Percentiles rank a stretch among this genome's conserved stretches.
Evolutionary conservation across 1,140 invertebrate species (phyloP).

Genomic region (Theocolax elegans): DNA sequence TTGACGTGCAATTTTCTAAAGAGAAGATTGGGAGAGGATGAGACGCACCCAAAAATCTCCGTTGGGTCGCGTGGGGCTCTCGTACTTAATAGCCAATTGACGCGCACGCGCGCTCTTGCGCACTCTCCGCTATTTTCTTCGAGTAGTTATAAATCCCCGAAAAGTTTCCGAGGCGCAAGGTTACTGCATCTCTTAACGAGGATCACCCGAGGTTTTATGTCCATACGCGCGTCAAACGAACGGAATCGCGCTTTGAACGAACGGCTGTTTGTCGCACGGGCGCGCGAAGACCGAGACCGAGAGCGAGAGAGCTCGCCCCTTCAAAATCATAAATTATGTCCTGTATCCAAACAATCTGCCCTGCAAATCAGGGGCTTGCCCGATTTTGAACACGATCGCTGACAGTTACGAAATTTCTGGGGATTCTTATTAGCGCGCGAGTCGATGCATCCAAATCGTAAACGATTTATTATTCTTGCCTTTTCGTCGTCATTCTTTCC

Average conservation of each 20-base stretch:
- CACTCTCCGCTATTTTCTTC: conserved; percentile 11
- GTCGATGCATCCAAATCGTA: background rate
- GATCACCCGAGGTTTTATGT: conserved; percentile 3
- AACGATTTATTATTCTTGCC: conserved; percentile 23
- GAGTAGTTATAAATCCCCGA: conserved; percentile 26
- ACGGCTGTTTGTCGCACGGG: too few relatives aligned
- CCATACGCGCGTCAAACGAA: conserved; percentile 9
- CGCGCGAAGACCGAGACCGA: too few relatives aligned
- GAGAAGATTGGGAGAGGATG: too few relatives aligned
- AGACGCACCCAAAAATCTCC: too few relatives aligned
- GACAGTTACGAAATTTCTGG: conserved; percentile 28
- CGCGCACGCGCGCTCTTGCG: background rate
- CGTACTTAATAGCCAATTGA: background rate
- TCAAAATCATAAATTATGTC: conserved; percentile 31
- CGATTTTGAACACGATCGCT: conserved; percentile 29
- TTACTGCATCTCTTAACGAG: background rate
- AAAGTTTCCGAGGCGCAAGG: conserved; percentile 4
- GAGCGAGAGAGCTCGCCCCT: too few relatives aligned
- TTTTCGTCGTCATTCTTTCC: background rate
- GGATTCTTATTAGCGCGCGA: background rate
- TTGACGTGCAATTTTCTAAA: conserved; percentile 18
- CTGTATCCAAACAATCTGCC: too few relatives aligned
- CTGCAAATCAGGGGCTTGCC: too few relatives aligned
- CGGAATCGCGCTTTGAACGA: background rate
- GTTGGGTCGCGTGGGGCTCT: background rate